A percentile compares a stretch with the other conserved stretches of the same genome.
phyloP scores from a whole-genome alignment of 2,888 invertebrate genomes.

The Acholoe squamosa region DNA sequence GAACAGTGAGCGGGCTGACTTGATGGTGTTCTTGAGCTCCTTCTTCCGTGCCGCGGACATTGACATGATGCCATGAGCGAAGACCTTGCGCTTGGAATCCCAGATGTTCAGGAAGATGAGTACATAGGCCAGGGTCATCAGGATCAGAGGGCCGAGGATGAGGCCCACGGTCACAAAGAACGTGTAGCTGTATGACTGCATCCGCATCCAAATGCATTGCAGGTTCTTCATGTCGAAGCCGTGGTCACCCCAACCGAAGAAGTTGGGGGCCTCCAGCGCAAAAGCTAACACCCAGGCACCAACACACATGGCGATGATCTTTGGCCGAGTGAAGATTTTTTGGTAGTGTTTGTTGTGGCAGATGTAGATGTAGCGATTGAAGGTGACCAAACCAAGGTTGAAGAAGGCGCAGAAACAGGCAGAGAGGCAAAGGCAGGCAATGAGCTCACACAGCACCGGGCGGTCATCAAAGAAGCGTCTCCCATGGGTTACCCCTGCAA shows the following conservation, averaged over 20 bases:
- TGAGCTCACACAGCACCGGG: constrained; percentile 73
- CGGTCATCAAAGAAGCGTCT: constrained; percentile 76
- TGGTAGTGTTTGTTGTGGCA: constrained; percentile 73
- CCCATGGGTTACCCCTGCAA: constrained; percentile 77
- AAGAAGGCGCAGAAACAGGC: constrained; percentile 80
- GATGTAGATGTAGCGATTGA: constrained; percentile 76
- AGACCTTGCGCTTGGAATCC: constrained; percentile 70
- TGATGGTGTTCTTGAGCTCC: constrained; percentile 61
- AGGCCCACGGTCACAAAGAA: constrained; percentile 75
- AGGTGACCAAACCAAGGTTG: constrained; percentile 75
- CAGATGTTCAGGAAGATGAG: constrained; percentile 74
- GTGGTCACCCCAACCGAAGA: constrained; percentile 78
- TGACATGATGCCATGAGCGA: constrained; percentile 63
- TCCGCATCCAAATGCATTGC: constrained; percentile 80
- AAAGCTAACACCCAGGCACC: constrained; percentile 76
- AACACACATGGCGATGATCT: constrained; percentile 73
- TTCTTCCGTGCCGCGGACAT: neutral
- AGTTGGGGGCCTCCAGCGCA: constrained; percentile 76
- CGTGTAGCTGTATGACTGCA: constrained; percentile 77
- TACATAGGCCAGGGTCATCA: constrained; percentile 75
- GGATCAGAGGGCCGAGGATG: constrained; percentile 74
- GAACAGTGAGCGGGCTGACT: constrained; percentile 55
- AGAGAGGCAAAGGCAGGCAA: constrained; percentile 77
- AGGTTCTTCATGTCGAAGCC: constrained; percentile 77
- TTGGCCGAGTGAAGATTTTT: constrained; percentile 72